Evolutionary conservation across 2,888 invertebrate genomes (phyloP).

Genomic region (Torymus auratus): DNA sequence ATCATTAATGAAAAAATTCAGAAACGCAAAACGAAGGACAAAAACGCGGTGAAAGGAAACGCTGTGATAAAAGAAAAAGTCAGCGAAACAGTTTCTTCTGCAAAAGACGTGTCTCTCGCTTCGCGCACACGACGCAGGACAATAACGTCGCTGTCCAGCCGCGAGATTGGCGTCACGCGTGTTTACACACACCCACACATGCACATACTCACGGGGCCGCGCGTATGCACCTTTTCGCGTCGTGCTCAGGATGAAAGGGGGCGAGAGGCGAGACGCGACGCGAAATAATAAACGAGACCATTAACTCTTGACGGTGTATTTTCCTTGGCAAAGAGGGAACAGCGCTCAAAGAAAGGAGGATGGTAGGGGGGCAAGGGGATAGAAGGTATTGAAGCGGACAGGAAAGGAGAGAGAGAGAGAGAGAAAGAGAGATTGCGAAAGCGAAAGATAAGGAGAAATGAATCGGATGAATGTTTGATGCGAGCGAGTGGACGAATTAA

Average conservation of each 20-base stretch:
- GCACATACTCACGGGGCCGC: not conserved
- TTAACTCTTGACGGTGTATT: slow-evolving; percentile 65
- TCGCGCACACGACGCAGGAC: slow-evolving; percentile 16
- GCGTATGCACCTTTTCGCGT: not conserved
- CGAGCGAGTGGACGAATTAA: too few species aligned
- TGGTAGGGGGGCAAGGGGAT: not conserved
- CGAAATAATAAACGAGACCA: slow-evolving; percentile 75
- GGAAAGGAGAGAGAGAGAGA: not conserved
- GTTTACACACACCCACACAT: too few species aligned
- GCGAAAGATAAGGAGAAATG: not conserved
- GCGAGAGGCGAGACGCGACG: slow-evolving; percentile 65
- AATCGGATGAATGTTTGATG: too few species aligned
- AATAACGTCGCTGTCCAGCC: slow-evolving; percentile 30
- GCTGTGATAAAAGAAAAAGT: slow-evolving; percentile 4
- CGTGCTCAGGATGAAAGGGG: slow-evolving; percentile 62
- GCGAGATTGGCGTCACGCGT: slow-evolving; percentile 28
- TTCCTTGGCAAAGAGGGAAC: not conserved
- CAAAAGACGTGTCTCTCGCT: slow-evolving; percentile 18
- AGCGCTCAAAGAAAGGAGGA: not conserved
- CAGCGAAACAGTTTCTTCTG: slow-evolving; percentile 5
- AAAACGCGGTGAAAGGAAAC: slow-evolving; percentile 20
- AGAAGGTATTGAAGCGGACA: slow-evolving; percentile 2
- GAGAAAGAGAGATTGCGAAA: not conserved
- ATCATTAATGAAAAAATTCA: slow-evolving; percentile 17
- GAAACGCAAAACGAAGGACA: not conserved